Conservation (phyloP, 2,113 vertebrate species). For the Zeus faber region DNA sequence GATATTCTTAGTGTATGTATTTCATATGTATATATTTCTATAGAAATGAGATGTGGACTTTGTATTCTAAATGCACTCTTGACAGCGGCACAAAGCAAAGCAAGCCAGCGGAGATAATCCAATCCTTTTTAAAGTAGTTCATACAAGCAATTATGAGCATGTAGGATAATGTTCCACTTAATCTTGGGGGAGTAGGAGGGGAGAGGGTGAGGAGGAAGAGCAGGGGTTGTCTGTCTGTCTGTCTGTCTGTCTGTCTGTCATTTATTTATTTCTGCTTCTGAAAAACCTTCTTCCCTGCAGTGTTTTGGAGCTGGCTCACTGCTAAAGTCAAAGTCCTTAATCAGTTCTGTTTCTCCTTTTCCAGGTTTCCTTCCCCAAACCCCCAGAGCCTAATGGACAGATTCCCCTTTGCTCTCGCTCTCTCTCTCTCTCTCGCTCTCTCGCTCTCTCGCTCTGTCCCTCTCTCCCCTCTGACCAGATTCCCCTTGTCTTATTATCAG, state of each 20-base stretch:
- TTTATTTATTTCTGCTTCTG: constrained; percentile 46
- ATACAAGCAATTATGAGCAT: constrained; percentile 68
- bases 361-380: no score
- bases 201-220: constrained; percentile 18
- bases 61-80: constrained; percentile 13
- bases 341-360: no score
- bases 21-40: no score
- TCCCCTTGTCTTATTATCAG: constrained; percentile 45
- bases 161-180: constrained; percentile 70
- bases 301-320: no score
- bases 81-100: constrained; percentile 18
- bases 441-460: background rate
- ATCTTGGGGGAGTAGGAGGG: constrained; percentile 55
- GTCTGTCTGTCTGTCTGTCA: no score
- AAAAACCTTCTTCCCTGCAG: constrained; percentile 44
- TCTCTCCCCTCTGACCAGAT: no score
- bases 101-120: constrained; percentile 47
- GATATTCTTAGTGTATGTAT: constrained; percentile 17
- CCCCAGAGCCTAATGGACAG: no score
- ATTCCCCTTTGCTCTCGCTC: background rate
- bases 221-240: constrained; percentile 63
- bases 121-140: constrained; percentile 76
- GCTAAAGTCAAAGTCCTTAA: no score
- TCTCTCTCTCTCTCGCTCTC: background rate
- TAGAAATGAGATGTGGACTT: constrained; percentile 7